A percentile compares a stretch with the other conserved stretches of the same genome.
phyloP scores from a whole-genome alignment of 2,113 vertebrate species.

The Phylloscopus trochiloides region DNA sequence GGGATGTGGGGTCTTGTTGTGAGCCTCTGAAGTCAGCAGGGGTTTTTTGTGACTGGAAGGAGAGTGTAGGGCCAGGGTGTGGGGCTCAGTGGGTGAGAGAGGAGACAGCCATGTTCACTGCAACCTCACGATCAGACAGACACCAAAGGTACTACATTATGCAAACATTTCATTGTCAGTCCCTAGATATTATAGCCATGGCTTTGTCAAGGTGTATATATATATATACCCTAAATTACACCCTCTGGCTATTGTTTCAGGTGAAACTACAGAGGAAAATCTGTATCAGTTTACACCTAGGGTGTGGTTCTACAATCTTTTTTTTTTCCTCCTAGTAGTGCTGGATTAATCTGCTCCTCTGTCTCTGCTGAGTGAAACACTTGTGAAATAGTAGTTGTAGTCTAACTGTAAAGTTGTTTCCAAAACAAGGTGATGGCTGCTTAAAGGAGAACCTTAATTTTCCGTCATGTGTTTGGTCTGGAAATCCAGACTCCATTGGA shows the following conservation, averaged over 20 bases:
- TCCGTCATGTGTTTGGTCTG: neutral
- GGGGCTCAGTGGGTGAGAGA: neutral
- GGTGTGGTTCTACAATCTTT: neutral
- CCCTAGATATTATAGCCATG: neutral
- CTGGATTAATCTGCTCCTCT: neutral
- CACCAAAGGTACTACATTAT: neutral
- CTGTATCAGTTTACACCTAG: neutral
- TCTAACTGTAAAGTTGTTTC: neutral
- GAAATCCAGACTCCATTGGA: neutral
- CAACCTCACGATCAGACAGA: neutral
- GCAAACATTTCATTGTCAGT: constrained; percentile 17
- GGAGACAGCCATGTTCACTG: neutral
- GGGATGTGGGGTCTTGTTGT: neutral
- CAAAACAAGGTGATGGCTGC: neutral
- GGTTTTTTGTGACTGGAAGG: neutral
- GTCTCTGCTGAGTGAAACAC: neutral
- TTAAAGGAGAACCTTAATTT: neutral
- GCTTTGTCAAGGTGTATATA: neutral
- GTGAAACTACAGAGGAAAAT: constrained; percentile 22
- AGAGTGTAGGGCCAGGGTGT: neutral
- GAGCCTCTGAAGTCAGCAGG: neutral
- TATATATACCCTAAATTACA: neutral
- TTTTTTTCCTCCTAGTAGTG: neutral
- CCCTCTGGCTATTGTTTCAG: constrained; percentile 40
- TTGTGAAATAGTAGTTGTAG: neutral